These are phyloP conservation scores for Crenichthys baileyi DNA, from an alignment of 2,797 vertebrate genomes.

Conservation along the genomic window DNA sequence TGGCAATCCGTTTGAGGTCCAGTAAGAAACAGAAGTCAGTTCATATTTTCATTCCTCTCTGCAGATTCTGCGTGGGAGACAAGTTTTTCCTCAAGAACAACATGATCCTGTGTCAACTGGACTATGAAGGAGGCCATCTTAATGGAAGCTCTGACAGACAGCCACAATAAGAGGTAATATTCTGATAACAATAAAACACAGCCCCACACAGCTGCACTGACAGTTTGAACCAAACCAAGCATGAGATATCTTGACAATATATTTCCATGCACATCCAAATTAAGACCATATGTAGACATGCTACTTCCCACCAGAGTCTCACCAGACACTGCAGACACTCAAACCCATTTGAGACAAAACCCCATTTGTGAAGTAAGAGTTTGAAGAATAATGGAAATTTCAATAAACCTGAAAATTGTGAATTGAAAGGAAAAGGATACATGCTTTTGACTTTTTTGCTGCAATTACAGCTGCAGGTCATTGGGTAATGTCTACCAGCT, in stretches of 20 bases:
- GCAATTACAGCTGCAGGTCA: background rate
- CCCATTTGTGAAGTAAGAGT: background rate
- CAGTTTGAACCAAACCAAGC: constrained; percentile 56
- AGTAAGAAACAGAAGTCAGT: constrained; percentile 43
- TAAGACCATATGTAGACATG: constrained; percentile 47
- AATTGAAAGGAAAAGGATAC: background rate
- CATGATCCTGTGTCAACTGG: constrained; percentile 98
- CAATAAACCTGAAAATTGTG: background rate
- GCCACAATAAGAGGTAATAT: constrained; percentile 84
- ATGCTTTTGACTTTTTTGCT: background rate
- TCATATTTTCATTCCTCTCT: constrained; percentile 63
- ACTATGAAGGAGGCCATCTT: constrained; percentile 94
- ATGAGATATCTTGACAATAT: constrained; percentile 39
- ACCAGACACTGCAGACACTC: constrained; percentile 14
- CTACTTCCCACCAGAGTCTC: constrained; percentile 24
- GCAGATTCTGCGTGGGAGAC: constrained; percentile 96
- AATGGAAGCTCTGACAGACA: constrained; percentile 89
- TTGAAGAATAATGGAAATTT: background rate
- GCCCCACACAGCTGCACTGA: constrained; percentile 46
- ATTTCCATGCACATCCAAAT: constrained; percentile 43
- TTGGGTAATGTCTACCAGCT: background rate
- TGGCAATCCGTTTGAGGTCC: constrained; percentile 48
- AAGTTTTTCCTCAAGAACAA: constrained; percentile 99
- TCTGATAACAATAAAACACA: constrained; percentile 46
- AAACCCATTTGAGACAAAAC: background rate